Percentiles rank a stretch among this genome's conserved stretches.
Conservation (phyloP, 2,888 invertebrate species). For the Mechanitis messenoides region DNA sequence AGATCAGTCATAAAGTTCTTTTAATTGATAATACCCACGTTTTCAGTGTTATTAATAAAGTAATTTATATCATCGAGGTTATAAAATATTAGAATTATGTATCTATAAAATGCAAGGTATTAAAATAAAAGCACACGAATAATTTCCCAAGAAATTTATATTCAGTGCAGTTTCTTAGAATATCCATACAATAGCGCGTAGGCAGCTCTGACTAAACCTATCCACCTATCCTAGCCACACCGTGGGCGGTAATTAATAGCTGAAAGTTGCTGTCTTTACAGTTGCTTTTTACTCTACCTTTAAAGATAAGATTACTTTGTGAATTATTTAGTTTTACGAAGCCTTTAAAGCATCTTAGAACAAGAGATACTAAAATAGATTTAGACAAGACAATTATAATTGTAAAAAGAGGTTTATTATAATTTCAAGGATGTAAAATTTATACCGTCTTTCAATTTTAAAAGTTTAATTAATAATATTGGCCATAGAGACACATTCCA, state of each 20-base stretch:
- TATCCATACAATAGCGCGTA: constrained; percentile 27
- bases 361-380: too few relatives aligned
- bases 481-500: constrained; percentile 5
- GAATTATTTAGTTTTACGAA: neutral
- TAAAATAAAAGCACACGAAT: neutral
- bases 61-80: neutral
- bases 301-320: constrained; percentile 6
- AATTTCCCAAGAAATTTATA: constrained; percentile 19
- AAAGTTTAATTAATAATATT: neutral
- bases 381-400: too few relatives aligned
- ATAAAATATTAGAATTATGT: neutral
- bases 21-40: too few relatives aligned
- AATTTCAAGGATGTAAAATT: too few relatives aligned
- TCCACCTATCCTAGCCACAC: constrained; percentile 1
- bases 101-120: neutral
- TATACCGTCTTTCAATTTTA: too few relatives aligned
- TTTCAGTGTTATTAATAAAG: too few relatives aligned
- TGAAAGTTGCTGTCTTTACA: constrained; percentile 22
- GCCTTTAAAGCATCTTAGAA: neutral
- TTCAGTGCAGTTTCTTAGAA: constrained; percentile 25
- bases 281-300: constrained; percentile 10
- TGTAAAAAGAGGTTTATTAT: too few relatives aligned
- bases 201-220: constrained; percentile 5
- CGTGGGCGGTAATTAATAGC: constrained; percentile 30
- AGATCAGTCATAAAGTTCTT: too few relatives aligned